Evolutionary conservation across 2,888 invertebrate genomes (phyloP), one percentile per base, ranked within the genome.

Genomic region (Dastarcus helophoroides): DNA sequence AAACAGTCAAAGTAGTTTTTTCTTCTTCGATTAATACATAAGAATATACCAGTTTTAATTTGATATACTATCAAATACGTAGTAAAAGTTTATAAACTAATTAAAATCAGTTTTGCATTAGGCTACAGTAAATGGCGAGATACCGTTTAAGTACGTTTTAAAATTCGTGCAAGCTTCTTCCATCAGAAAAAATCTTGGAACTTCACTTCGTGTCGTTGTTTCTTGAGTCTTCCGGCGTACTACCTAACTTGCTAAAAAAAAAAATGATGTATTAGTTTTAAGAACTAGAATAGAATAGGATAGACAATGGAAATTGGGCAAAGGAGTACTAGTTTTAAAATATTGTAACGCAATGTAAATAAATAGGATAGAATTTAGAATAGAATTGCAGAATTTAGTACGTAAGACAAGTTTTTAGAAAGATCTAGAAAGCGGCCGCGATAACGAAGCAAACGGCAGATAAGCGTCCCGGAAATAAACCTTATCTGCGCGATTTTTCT

Each of bases 1-100:
- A 51, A 58, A 59, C 57, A 58, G 58, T 56, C 59, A 58, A 58
- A 58, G 54, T 53, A 56, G 54, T 57, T 53, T 53, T n/a, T n/a
- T n/a, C n/a, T n/a, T n/a, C n/a, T n/a, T n/a, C n/a, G n/a, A n/a
- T n/a, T n/a, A n/a, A 13, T 11, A 24, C 13, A 24, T 13, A 24
- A 24, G 25, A 24, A 24, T 11, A 24, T 24, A 24, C 12, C 19
- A 17, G 19, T 17, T 17, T 17, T 7, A n/a, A n/a, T n/a, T n/a
- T n/a, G n/a, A 17, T 17, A 17, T 48, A 46, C 45, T 47, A 44
- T 43, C 41, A 32, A 45, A 45, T 46, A 48, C 41, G 41, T 41
- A 44, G 7, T 6, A 22, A 22, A 6, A 6, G 9, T 26, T 6
- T 17, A 17, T n/a, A 17, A 17, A 17, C n/a, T 17, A 17, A n/a